These are phyloP conservation scores for Onychostruthus taczanowskii DNA, from an alignment of 2,113 vertebrate genomes.

Conservation along the genomic window DNA sequence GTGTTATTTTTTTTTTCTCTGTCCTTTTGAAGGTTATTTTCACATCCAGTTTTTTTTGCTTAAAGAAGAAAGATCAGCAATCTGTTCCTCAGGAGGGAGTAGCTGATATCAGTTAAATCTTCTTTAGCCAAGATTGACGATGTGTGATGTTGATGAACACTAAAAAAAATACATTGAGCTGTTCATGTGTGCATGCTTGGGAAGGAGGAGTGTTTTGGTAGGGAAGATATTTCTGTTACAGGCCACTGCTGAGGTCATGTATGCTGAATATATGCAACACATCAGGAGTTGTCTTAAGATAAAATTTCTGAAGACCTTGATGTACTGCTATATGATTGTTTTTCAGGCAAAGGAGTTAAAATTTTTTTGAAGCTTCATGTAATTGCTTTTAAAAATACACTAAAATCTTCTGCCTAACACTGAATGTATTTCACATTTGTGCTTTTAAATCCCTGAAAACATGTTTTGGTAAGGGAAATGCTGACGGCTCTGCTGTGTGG, in stretches of 20 bases:
- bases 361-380: not conserved
- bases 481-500: conserved; percentile 12
- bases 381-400: not conserved
- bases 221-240: not conserved
- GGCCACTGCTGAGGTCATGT: not conserved
- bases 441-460: not conserved
- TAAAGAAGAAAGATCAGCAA: not conserved
- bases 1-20: accelerated
- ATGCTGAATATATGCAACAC: not conserved
- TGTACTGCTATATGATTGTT: not conserved
- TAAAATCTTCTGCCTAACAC: not conserved
- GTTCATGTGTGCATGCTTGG: not conserved
- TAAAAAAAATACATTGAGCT: not conserved
- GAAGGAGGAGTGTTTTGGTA: not conserved
- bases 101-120: not conserved
- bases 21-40: conserved; percentile 9
- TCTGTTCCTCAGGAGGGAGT: not conserved
- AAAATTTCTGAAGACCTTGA: not conserved
- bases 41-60: not conserved
- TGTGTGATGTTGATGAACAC: not conserved
- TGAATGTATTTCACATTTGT: not conserved
- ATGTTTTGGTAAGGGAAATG: not conserved
- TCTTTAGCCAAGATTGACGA: not conserved
- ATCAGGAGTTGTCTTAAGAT: not conserved
- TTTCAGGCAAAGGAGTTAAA: not conserved